Percentiles rank a stretch among this genome's conserved stretches.
Conservation (phyloP, 2,888 invertebrate species). For the Acronicta psi region DNA sequence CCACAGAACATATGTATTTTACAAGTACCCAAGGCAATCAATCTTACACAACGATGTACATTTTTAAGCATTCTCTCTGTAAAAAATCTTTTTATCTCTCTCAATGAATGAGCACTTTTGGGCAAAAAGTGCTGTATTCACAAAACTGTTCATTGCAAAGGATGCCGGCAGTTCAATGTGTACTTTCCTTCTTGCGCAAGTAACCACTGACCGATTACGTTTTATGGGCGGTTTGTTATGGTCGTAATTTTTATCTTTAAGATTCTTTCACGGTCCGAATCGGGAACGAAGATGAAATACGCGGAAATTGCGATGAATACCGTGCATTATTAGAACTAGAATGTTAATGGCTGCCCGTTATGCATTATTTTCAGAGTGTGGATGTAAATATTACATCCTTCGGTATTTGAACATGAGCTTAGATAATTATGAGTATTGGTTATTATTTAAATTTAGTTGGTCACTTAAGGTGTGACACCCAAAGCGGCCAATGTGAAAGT, state of each 20-base stretch:
- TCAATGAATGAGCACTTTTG: not conserved
- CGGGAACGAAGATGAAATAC: constrained; percentile 54
- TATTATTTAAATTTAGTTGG: constrained; percentile 18
- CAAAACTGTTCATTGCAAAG: constrained; percentile 18
- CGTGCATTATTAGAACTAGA: constrained; percentile 49
- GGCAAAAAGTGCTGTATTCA: constrained; percentile 5
- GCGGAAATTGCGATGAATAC: constrained; percentile 43
- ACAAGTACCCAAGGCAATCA: too few species aligned
- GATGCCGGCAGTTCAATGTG: constrained; percentile 32
- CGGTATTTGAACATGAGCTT: constrained; percentile 5
- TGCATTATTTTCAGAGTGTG: constrained; percentile 24
- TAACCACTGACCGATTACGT: constrained; percentile 40
- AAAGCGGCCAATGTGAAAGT: constrained; percentile 41
- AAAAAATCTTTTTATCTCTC: constrained; percentile 8
- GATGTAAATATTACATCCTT: constrained; percentile 16
- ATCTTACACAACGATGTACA: too few species aligned
- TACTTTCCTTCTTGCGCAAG: constrained; percentile 48
- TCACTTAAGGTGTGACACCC: constrained; percentile 9
- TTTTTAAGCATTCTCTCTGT: not conserved
- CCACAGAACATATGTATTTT: too few species aligned
- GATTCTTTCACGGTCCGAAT: constrained; percentile 47
- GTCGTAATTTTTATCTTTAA: constrained; percentile 46
- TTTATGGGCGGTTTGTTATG: constrained; percentile 37
- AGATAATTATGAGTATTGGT: constrained; percentile 27
- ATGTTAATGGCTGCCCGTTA: constrained; percentile 45